phyloP scores from a whole-genome alignment of 2,797 vertebrate species.

The Chelon auratus region DNA sequence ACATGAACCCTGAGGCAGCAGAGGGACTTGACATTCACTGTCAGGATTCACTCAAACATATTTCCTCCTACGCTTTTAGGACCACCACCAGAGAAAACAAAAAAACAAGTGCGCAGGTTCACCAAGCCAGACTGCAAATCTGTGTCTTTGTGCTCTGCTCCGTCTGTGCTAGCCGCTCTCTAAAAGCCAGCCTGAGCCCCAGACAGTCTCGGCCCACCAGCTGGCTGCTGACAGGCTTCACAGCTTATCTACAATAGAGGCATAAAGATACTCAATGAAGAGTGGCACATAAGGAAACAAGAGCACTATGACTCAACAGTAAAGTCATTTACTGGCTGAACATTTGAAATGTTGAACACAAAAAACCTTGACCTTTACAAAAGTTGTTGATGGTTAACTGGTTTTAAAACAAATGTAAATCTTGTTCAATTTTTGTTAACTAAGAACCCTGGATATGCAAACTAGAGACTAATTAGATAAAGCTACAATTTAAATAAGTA shows the following conservation, averaged over 20 bases:
- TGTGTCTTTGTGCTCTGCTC: conserved; percentile 49
- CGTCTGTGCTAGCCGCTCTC: conserved; percentile 49
- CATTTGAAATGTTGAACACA: conserved; percentile 7
- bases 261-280: conserved; percentile 15
- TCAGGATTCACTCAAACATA: conserved; percentile 50
- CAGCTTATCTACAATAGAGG: conserved; percentile 71
- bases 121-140: conserved; percentile 46
- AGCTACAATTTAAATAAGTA: not conserved
- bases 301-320: conserved; percentile 10
- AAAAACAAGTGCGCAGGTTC: conserved; percentile 48
- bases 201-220: conserved; percentile 51
- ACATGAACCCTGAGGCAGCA: conserved; percentile 42
- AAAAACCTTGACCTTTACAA: not conserved
- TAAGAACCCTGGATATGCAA: not conserved
- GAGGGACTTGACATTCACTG: conserved; percentile 51
- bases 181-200: conserved; percentile 51
- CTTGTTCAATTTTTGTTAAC: not conserved
- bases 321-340: conserved; percentile 1
- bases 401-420: not conserved
- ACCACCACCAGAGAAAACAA: conserved; percentile 22
- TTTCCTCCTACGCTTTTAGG: conserved; percentile 39
- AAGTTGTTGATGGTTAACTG: not conserved
- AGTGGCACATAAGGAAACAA: conserved; percentile 5
- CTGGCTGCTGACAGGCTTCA: conserved; percentile 64
- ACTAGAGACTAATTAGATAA: not conserved